phyloP scores from a whole-genome alignment of 2,113 vertebrate genomes.

The Phrynocephalus versicolor region DNA sequence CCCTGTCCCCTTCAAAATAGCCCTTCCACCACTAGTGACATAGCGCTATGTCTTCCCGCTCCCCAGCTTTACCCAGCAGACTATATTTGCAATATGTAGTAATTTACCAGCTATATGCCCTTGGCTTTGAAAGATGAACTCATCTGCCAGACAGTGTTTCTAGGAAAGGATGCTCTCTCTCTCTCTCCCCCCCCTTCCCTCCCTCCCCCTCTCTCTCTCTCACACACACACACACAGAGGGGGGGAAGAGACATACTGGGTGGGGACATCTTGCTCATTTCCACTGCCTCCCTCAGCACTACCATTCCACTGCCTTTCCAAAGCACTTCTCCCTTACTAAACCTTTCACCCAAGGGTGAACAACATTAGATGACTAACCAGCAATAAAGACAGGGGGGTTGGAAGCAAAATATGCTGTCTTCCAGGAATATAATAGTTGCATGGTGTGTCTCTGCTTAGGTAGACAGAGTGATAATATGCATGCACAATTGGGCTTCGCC shows the following conservation, averaged over 20 bases:
- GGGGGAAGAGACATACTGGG: too few relatives aligned
- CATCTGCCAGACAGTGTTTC: slow-evolving; percentile 51
- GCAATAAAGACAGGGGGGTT: slow-evolving; percentile 42
- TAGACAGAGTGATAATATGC: slow-evolving; percentile 1
- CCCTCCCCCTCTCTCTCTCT: slow-evolving; percentile 48
- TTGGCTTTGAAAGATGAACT: slow-evolving; percentile 69
- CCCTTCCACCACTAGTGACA: slow-evolving; percentile 30
- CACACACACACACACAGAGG: neutral
- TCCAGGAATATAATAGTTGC: neutral
- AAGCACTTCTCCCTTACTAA: slow-evolving; percentile 62
- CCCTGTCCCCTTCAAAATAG: slow-evolving; percentile 35
- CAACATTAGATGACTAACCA: slow-evolving; percentile 57
- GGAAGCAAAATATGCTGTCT: slow-evolving; percentile 48
- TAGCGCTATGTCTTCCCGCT: neutral
- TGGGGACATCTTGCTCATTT: slow-evolving; percentile 68
- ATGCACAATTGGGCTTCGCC: neutral
- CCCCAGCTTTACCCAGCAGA: neutral
- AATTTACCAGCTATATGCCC: slow-evolving; percentile 69
- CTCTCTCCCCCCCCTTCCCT: too few relatives aligned
- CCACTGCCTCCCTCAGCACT: slow-evolving; percentile 61
- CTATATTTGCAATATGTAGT: slow-evolving; percentile 65
- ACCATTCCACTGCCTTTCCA: slow-evolving; percentile 48
- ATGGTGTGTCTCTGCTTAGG: neutral
- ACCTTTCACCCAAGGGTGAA: slow-evolving; percentile 62
- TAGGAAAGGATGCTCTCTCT: slow-evolving; percentile 50